Evolutionary conservation across 1,140 invertebrate species (phyloP).

Genomic region (Hyles vespertilio): DNA sequence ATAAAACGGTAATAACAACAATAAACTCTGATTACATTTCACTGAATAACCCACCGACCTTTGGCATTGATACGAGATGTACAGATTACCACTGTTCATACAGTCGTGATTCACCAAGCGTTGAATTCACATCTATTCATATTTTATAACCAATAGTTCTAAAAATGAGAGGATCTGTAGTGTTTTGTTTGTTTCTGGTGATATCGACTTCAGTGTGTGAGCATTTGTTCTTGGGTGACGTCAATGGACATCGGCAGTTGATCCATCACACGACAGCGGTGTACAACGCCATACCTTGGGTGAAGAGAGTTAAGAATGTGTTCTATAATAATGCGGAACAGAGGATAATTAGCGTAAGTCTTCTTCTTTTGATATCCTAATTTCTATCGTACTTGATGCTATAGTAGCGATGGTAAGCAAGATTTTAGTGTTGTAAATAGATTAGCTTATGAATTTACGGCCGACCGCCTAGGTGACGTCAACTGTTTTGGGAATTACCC

Average conservation of each 20-base stretch:
- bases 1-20: no score
- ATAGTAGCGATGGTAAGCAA: no score
- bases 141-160: background rate
- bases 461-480: no score
- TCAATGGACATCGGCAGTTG: slow-evolving; percentile 22
- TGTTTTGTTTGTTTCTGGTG: slow-evolving; percentile 20
- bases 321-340: slow-evolving; percentile 31
- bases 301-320: slow-evolving; percentile 30
- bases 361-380: background rate
- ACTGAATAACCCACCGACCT: no score
- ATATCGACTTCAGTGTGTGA: slow-evolving; percentile 18
- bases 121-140: background rate
- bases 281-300: slow-evolving; percentile 29
- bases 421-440: no score
- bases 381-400: no score
- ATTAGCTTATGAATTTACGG: no score
- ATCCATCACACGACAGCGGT: slow-evolving; percentile 28
- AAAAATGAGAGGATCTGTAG: slow-evolving; percentile 28
- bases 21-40: no score
- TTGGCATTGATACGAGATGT: no score
- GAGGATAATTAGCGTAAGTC: slow-evolving; percentile 35
- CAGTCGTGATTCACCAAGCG: background rate
- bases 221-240: slow-evolving; percentile 33
- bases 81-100: slow-evolving; percentile 5
- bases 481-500: no score